Conservation (phyloP, 2,113 vertebrate species). For the Miniopterus natalensis region DNA sequence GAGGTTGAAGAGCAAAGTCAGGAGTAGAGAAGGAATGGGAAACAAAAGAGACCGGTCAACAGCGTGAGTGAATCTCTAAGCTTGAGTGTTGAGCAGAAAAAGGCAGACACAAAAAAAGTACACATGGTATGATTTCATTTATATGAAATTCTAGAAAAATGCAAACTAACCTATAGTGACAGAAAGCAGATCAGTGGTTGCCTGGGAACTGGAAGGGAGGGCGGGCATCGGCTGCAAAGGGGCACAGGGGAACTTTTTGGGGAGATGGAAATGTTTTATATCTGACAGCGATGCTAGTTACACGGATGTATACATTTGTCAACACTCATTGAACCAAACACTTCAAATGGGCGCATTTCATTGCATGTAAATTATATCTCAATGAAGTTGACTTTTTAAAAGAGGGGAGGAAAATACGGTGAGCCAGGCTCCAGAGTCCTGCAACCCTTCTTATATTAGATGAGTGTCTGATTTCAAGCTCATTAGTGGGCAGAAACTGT, state of each 20-base stretch:
- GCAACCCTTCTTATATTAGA: background rate
- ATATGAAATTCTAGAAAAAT: conserved; percentile 69
- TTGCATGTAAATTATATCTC: conserved; percentile 1
- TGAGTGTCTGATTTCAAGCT: conserved; percentile 52
- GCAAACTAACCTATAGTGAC: conserved; percentile 59
- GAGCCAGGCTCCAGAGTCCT: background rate
- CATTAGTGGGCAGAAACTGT: conserved; percentile 7
- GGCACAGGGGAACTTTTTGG: background rate
- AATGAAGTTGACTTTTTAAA: background rate
- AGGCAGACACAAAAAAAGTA: conserved; percentile 16
- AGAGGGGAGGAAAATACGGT: background rate
- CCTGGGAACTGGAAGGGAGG: background rate
- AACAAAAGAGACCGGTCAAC: background rate
- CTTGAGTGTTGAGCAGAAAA: background rate
- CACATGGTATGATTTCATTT: conserved; percentile 50
- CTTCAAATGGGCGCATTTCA: conserved; percentile 25
- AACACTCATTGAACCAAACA: background rate
- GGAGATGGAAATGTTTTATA: conserved; percentile 18
- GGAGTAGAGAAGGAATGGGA: background rate
- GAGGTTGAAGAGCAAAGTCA: background rate
- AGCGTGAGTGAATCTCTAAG: background rate
- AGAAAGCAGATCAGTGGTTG: conserved; percentile 64
- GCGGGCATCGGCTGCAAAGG: background rate
- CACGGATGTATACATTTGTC: background rate
- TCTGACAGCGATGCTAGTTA: background rate